These are phyloP conservation scores for Lordiphosa stackelbergi DNA, from an alignment of 1,140 invertebrate species.

Conservation along the genomic window DNA sequence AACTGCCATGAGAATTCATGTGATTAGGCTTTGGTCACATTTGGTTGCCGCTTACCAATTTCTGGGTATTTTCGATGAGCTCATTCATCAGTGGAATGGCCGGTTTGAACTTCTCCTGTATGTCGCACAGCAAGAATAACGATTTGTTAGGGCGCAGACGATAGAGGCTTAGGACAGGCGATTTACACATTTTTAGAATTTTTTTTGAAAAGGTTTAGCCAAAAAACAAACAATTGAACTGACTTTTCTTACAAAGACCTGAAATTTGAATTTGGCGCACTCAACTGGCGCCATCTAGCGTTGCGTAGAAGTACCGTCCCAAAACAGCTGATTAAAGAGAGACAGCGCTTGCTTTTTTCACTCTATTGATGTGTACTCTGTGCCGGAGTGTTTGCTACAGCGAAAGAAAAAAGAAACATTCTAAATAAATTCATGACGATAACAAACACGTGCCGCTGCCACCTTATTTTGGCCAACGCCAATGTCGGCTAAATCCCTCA, in stretches of 20 bases:
- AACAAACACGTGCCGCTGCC: slow-evolving; percentile 16
- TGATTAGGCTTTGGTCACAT: slow-evolving; percentile 35
- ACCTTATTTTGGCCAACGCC: slow-evolving; percentile 11
- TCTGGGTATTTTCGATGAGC: slow-evolving; percentile 84
- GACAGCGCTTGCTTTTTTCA: too few species aligned
- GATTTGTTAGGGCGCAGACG: slow-evolving; percentile 77
- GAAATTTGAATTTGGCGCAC: too few species aligned
- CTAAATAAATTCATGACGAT: slow-evolving; percentile 19
- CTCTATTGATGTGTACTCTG: too few species aligned
- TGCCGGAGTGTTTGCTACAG: too few species aligned
- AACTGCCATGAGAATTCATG: slow-evolving; percentile 78
- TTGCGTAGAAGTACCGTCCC: too few species aligned
- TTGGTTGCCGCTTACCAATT: slow-evolving; percentile 81
- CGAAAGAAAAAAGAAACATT: background rate
- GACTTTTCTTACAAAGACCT: too few species aligned
- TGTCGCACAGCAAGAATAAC: slow-evolving; percentile 89
- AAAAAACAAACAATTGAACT: too few species aligned
- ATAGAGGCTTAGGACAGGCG: slow-evolving; percentile 15
- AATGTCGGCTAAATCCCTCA: slow-evolving; percentile 13
- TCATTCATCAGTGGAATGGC: slow-evolving; percentile 84
- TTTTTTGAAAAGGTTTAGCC: too few species aligned
- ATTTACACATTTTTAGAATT: slow-evolving; percentile 9
- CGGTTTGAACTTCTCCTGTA: slow-evolving; percentile 89
- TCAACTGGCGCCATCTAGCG: too few species aligned
- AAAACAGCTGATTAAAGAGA: too few species aligned